Base-by-base conservation (phyloP, 2,888 invertebrate genomes). In the Oithona nana region DNA sequence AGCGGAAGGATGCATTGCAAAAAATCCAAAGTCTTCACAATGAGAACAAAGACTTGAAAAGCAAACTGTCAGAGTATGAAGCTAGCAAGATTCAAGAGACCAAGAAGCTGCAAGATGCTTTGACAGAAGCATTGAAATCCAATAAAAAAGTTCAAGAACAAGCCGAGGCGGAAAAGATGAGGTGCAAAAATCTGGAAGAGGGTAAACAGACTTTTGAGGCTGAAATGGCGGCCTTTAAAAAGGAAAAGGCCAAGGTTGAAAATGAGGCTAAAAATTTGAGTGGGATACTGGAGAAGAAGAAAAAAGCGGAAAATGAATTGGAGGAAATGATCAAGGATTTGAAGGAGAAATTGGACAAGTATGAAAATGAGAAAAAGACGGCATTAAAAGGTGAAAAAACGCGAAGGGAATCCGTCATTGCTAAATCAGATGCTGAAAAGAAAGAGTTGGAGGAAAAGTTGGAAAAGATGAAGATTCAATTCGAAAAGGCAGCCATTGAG, bases 401-500 rank as follows among this genome's bases (percentile, higher is more conserved):
- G 22, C 28, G 31, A 6, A 55, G 54, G 39, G 54, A 54, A 20
- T n/a, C 54, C 22, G 56, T 56, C 16, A 26, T n/a, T 31, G 13
- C 55, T 26, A 62, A 39, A 56, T 26, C 22, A 8, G 54, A 62
- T 30, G 20, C 20, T 29, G 62, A 62, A 28, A 56, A 57, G 56
- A 62, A 62, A 20, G 62, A 62, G 16, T 28, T 29, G 28, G 62
- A 62, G 26, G 62, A 62, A n/a, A 62, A 62, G 31, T 30, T 56
- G 24, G 62, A 62, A 11, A 62, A 62, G 39, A 39, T 56, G 56
- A 62, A 30, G 28, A 20, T 62, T 11, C 62, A 62, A 31, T 62
- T 62, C 24, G 62, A 62, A 26, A 62, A 62, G 24, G 54, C 54
- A 39, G 62, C 62, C n/a, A 55, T 62, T 28, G 62, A 62, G 39